phyloP scores from a whole-genome alignment of 2,113 vertebrate genomes.

The Cavia porcellus region DNA sequence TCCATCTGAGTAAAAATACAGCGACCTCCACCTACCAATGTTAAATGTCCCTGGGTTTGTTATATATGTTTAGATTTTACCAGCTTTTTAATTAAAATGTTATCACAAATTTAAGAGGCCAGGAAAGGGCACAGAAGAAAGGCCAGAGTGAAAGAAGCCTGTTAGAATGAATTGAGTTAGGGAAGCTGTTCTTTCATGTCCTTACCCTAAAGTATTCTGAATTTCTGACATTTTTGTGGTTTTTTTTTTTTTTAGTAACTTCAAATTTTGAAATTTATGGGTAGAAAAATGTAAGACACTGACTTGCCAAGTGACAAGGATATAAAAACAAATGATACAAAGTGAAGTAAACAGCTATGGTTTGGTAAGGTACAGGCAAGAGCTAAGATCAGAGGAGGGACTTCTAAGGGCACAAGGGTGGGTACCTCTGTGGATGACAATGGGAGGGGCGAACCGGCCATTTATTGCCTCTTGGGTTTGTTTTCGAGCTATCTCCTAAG shows the following conservation, averaged over 20 bases:
- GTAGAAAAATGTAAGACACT: neutral
- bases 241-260: constrained; percentile 54
- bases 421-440: rapidly evolving
- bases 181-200: neutral
- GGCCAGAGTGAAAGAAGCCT: neutral
- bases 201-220: neutral
- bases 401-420: neutral
- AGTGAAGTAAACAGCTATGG: neutral
- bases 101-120: constrained; percentile 56
- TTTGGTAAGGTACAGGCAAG: neutral
- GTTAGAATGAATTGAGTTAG: neutral
- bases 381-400: neutral
- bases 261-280: neutral
- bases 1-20: neutral
- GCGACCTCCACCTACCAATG: neutral
- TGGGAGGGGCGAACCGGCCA: neutral
- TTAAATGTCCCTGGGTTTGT: neutral
- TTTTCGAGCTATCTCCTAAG: neutral
- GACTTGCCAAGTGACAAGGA: neutral
- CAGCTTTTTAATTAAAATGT: constrained; percentile 69
- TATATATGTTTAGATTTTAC: constrained; percentile 52
- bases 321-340: constrained; percentile 51
- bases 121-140: neutral
- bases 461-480: neutral
- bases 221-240: constrained; percentile 43